Evolutionary conservation across 2,113 vertebrate species (phyloP).

Genomic region (Calypte anna): DNA sequence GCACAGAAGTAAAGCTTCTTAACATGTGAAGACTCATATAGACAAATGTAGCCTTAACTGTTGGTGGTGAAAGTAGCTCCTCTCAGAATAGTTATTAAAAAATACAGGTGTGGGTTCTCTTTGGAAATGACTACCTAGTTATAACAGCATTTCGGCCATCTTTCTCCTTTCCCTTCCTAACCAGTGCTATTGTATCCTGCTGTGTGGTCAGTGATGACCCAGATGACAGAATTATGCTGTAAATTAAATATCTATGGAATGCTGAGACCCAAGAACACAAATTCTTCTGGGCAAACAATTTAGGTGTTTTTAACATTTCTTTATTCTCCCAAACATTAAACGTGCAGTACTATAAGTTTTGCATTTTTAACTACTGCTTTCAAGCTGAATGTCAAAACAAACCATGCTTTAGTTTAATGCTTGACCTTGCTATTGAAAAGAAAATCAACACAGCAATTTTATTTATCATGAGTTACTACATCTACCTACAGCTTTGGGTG

Average conservation of each 20-base stretch:
- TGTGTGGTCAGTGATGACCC: neutral
- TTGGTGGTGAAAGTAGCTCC: neutral
- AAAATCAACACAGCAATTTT: constrained; percentile 41
- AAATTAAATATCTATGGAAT: neutral
- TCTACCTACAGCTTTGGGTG: constrained; percentile 16
- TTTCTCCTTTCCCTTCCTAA: neutral
- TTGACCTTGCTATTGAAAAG: constrained; percentile 39
- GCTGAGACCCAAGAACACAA: neutral
- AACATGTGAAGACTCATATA: neutral
- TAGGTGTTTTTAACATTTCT: neutral
- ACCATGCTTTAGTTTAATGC: constrained; percentile 12
- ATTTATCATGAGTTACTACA: constrained; percentile 11
- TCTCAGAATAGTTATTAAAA: neutral
- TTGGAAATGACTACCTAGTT: neutral
- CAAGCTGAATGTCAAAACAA: constrained; percentile 37
- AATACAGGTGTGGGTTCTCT: neutral
- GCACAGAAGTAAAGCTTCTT: fast-evolving
- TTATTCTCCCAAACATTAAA: neutral
- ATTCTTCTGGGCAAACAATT: neutral
- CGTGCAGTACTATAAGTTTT: neutral
- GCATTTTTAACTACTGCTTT: constrained; percentile 12
- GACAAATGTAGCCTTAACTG: neutral
- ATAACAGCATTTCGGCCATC: neutral
- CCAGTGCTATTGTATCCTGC: neutral
- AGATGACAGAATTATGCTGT: neutral